A percentile compares a stretch with the other conserved stretches of the same genome.
phyloP scores from a whole-genome alignment of 2,888 invertebrate genomes.

The Cryptus viduatorius region DNA sequence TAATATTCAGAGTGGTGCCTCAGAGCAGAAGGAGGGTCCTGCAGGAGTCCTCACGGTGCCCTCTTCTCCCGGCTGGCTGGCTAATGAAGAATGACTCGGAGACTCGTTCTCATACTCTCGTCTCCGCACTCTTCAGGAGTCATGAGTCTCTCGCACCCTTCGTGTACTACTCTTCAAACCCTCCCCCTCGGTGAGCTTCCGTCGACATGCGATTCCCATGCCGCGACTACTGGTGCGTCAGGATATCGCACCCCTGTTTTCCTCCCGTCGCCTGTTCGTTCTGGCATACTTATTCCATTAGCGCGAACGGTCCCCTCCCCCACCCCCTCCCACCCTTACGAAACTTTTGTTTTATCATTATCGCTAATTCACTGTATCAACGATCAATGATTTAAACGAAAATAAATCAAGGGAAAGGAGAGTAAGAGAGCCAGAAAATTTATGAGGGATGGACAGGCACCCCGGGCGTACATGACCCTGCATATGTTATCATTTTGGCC shows the following conservation, averaged over 20 bases:
- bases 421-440: not conserved
- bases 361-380: constrained; percentile 39
- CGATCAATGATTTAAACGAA: constrained; percentile 43
- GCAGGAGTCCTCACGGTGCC: constrained; percentile 37
- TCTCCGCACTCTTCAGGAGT: constrained; percentile 56
- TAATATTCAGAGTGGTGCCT: constrained; percentile 68
- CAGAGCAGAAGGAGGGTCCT: constrained; percentile 57
- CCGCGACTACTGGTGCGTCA: constrained; percentile 49
- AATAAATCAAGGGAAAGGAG: constrained; percentile 32
- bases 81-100: constrained; percentile 73
- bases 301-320: constrained; percentile 31
- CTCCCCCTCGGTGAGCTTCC: constrained; percentile 36
- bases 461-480: constrained; percentile 35
- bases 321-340: not conserved
- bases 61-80: constrained; percentile 58
- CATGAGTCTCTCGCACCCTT: constrained; percentile 56
- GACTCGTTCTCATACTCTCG: constrained; percentile 47
- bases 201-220: constrained; percentile 63
- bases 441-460: constrained; percentile 40
- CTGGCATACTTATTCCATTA: constrained; percentile 65
- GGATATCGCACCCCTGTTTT: constrained; percentile 20
- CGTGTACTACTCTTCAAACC: constrained; percentile 7
- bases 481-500: constrained; percentile 46
- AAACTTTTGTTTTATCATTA: constrained; percentile 55
- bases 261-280: constrained; percentile 26